Evolutionary conservation across 2,888 invertebrate species (phyloP).

Genomic region (Agapostemon virescens): DNA sequence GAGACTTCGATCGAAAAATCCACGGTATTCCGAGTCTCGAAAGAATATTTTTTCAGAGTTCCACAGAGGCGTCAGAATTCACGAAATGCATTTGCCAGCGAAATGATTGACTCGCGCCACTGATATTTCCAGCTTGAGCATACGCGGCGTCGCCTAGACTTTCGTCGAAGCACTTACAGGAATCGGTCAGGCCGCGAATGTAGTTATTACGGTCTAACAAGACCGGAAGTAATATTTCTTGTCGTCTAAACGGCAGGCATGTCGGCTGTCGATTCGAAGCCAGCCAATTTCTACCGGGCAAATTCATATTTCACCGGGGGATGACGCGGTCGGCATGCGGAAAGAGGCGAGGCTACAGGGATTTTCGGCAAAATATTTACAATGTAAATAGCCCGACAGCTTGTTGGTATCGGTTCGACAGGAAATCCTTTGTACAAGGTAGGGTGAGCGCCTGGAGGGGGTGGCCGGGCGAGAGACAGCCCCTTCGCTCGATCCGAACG

Average conservation of each 20-base stretch:
- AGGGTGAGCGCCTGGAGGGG: background rate
- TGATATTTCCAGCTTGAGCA: background rate
- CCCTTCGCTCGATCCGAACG: conserved; percentile 12
- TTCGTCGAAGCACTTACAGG: background rate
- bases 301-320: conserved; percentile 37
- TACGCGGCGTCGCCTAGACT: background rate
- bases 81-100: no score
- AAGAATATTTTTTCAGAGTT: no score
- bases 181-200: background rate
- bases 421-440: conserved; percentile 49
- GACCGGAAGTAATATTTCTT: conserved; percentile 10
- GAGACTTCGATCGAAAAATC: no score
- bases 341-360: conserved; percentile 9
- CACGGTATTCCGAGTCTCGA: no score
- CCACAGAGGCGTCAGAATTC: no score
- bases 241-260: background rate
- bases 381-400: conserved; percentile 41
- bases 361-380: conserved; percentile 49
- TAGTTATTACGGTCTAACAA: background rate
- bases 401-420: conserved; percentile 39
- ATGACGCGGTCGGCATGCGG: background rate
- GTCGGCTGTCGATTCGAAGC: conserved; percentile 7
- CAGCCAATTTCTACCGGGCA: background rate
- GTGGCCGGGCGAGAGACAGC: background rate
- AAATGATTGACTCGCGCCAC: background rate